Base-by-base conservation (phyloP, 2,888 invertebrate species). In the Parnassius mnemosyne region DNA sequence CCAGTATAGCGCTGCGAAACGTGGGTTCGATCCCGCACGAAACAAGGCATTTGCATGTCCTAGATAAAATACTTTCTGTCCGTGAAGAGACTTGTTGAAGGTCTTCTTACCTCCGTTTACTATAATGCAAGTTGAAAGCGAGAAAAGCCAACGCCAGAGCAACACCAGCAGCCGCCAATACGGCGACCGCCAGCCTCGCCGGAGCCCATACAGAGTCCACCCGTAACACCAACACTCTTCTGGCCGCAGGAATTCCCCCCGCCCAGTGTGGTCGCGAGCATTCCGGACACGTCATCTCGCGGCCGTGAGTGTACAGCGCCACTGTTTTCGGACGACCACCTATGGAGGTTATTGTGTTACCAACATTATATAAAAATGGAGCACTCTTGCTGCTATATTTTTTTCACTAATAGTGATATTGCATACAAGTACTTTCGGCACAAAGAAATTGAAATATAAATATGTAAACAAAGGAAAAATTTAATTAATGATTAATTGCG, bases 111-210 rank as follows among this genome's bases (percentile, higher is more conserved):
- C 96, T 96, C 78, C 96, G 93, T 80, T 95, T 94, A 68, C 96
- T 94, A 79, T 96, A 96, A 83, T 96, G 95, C 69, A 97, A 89
- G 86, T 97, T 97, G 80, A 97, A 96, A 60, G 94, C 94, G 66
- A 97, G 89, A 78, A 97, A 97, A 7, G 94, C 93, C 25, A 96
- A 83, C 0, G 97, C 95, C 58, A 96, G 80, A 0, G 94, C 92
- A 47, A 97, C 95, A 3, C 97, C 97, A 57, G 95, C 89, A 44
- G 94, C 93, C 2, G 97, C 95, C 34, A 97, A 84, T 3, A 94
- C 93, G 0, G 95, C 94, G 3, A 96, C 94, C 1, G 94, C 94
- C 60, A 96, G 89, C 80, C 97, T 95, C 0, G 96, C 95, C 1
- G 94, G 92, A 20, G 95, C 94, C 76, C 96, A 95, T 63, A 98